Base-by-base conservation (phyloP, 2,113 vertebrate species). In the Gambusia affinis region DNA sequence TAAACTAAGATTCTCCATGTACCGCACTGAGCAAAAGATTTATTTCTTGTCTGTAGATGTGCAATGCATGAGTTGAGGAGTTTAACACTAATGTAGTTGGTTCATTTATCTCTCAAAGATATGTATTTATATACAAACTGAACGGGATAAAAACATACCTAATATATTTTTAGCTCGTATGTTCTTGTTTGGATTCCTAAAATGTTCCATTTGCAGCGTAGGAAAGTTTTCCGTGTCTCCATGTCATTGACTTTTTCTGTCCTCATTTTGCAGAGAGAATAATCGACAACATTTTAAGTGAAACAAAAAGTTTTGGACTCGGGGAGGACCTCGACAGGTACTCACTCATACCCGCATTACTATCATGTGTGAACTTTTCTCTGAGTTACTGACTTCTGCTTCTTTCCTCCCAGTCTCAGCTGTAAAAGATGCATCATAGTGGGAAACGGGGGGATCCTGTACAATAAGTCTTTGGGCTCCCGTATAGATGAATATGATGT, bases 391-490 rank as follows among this genome's bases (percentile, higher is more conserved):
- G 29, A 88, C 67, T 47, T 67, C 27, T 76, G 33, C 64, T 39
- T 57, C 6, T 44, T 64, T 17, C 4, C 67, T 67, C 72, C 4
- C 70, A 99, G 97, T 85, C 93, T 97, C 83, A 94, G 79, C 93
- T 99, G 98, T 93, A 97, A 95, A 82, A 96, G 95, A 78, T 99
- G 98, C 89, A 93, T 99, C 85, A 97, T 99, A 15, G 95, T 99
- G 69, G 98, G 98, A 66, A 99, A 98, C 1, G 98, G 98, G 71
- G 98, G 97, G 44, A 96, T 99, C 85, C 94, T 99, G 71, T 96
- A 92, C 89, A 99, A 99, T 92, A 99, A 98, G 88, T 99, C 98
- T 7, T 85, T 99, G 90, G 98, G 98, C 10, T 91, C 97, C 79
- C 95, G 94, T 73, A 99, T 99, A 71, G 96, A 99, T 79, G 94